Percentiles rank a stretch among this genome's conserved stretches.
Evolutionary conservation across 1,140 invertebrate genomes (phyloP).

Genomic region (Dufourea novaeangliae): DNA sequence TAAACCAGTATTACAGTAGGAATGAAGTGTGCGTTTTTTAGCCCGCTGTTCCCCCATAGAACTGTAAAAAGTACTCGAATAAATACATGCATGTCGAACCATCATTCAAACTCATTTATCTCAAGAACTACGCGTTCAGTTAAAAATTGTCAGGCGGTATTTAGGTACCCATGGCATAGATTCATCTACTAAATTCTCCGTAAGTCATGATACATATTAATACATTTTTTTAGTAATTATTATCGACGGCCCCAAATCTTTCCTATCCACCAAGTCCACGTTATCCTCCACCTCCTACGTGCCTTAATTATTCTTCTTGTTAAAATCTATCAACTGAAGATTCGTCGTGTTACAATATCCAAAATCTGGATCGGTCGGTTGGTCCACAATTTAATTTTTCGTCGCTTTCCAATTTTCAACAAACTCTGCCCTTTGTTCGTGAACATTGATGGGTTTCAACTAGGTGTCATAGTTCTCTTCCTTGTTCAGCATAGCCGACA

Average conservation of each 20-base stretch:
- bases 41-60: no score
- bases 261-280: constrained; percentile 18
- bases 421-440: constrained; percentile 76
- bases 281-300: not conserved
- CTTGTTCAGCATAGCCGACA: constrained; percentile 83
- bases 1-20: no score
- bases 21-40: no score
- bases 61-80: no score
- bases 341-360: constrained; percentile 75
- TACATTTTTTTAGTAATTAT: constrained; percentile 55
- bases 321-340: constrained; percentile 66
- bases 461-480: constrained; percentile 75
- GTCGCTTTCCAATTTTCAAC: constrained; percentile 64
- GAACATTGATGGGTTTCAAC: constrained; percentile 78
- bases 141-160: no score
- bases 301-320: constrained; percentile 19
- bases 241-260: constrained; percentile 67
- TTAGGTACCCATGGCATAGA: not conserved
- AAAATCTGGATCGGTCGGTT: constrained; percentile 58
- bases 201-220: not conserved
- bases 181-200: not conserved
- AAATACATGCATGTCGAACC: no score
- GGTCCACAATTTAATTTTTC: constrained; percentile 44
- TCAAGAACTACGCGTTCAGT: no score
- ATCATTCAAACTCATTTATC: no score